A percentile compares a stretch with the other conserved stretches of the same genome.
Evolutionary conservation across 2,113 vertebrate species (phyloP).

Genomic region (Rhipidura dahli): DNA sequence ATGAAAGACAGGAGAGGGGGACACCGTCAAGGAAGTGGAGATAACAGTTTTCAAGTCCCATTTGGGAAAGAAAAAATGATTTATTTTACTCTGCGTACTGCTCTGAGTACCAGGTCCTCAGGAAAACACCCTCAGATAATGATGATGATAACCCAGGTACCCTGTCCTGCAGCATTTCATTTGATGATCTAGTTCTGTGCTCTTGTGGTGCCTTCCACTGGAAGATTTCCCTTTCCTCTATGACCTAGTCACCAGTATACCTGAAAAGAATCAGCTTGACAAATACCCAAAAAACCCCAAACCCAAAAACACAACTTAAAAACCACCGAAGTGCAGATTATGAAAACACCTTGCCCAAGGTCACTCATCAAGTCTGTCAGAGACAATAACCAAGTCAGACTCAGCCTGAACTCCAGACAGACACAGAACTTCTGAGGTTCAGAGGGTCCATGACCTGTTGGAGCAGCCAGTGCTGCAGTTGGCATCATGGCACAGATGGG

Average conservation of each 20-base stretch:
- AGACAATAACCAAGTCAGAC: background rate
- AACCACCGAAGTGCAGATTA: background rate
- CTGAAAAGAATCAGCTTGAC: background rate
- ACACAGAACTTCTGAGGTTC: background rate
- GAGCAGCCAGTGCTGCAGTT: background rate
- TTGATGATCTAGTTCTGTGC: background rate
- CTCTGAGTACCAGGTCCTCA: background rate
- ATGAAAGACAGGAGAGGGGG: background rate
- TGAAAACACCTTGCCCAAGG: background rate
- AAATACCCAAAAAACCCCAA: background rate
- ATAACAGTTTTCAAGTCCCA: background rate
- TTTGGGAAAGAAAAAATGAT: background rate
- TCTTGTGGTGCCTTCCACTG: background rate
- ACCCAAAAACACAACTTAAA: accelerated
- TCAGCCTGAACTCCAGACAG: background rate
- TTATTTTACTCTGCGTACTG: background rate
- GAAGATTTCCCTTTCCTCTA: background rate
- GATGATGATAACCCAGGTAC: background rate
- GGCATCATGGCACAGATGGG: background rate
- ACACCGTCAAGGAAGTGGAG: background rate
- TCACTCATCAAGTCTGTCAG: background rate
- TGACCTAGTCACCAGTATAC: background rate
- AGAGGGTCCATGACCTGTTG: background rate
- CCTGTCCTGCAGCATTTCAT: background rate
- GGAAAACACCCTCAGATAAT: background rate